Conservation (phyloP, 2,888 invertebrate genomes). For the Glomeris marginata region DNA sequence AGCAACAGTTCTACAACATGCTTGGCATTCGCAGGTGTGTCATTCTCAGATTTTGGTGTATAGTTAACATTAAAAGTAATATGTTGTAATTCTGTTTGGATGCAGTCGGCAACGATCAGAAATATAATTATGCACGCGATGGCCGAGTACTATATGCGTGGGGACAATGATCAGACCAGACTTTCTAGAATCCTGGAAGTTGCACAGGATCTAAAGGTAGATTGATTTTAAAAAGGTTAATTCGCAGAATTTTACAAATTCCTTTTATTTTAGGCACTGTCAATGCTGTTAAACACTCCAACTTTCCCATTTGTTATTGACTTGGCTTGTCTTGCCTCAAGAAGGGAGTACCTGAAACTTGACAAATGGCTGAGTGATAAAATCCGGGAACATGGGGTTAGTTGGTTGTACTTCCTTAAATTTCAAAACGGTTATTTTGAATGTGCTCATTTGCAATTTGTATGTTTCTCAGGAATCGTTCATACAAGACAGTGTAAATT, state of each 20-base stretch:
- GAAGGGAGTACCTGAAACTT: slow-evolving; percentile 89
- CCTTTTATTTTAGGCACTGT: slow-evolving; percentile 54
- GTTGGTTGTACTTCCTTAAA: slow-evolving; percentile 68
- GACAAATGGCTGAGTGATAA: slow-evolving; percentile 99
- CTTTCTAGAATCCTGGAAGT: slow-evolving; percentile 90
- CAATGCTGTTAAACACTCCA: slow-evolving; percentile 74
- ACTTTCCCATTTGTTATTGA: slow-evolving; percentile 95
- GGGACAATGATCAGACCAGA: slow-evolving; percentile 83
- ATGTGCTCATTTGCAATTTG: neutral
- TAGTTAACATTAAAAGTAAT: neutral
- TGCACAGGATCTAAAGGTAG: slow-evolving; percentile 64
- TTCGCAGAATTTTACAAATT: too few species aligned
- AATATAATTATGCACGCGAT: slow-evolving; percentile 86
- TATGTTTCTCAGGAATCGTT: slow-evolving; percentile 29
- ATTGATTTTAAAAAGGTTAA: too few species aligned
- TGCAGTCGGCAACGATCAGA: slow-evolving; percentile 45
- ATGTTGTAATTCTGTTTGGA: slow-evolving; percentile 23
- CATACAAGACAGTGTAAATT: slow-evolving; percentile 31
- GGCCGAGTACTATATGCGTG: slow-evolving; percentile 91
- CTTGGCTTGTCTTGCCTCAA: slow-evolving; percentile 88
- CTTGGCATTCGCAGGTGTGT: slow-evolving; percentile 64
- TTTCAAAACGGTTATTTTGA: slow-evolving; percentile 42
- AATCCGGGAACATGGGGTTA: slow-evolving; percentile 83
- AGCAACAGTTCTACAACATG: slow-evolving; percentile 86
- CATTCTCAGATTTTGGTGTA: neutral